Percentiles rank a stretch among this genome's conserved stretches.
These are phyloP conservation scores for Fratercula arctica DNA, from an alignment of 2,797 vertebrate species.

Conservation along the genomic window DNA sequence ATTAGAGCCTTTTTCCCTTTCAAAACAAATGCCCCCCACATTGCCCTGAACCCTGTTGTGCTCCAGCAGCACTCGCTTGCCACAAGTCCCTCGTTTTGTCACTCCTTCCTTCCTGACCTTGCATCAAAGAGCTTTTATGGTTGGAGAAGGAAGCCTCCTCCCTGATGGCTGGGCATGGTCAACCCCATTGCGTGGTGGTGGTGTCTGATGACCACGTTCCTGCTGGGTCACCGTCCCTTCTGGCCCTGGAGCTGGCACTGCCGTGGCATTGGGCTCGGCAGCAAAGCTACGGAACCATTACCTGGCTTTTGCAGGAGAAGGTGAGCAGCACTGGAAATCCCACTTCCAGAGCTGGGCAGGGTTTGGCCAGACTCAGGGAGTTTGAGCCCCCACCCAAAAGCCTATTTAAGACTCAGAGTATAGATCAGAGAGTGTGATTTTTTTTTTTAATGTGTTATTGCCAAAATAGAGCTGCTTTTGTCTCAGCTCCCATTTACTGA, in stretches of 20 bases:
- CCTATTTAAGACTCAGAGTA: neutral
- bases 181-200: neutral
- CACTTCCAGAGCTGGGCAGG: neutral
- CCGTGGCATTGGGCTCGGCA: accelerated
- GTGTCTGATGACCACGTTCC: neutral
- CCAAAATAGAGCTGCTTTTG: neutral
- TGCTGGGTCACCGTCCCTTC: neutral
- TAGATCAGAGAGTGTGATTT: neutral
- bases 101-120: neutral
- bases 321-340: neutral
- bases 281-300: accelerated
- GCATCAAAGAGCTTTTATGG: neutral
- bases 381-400: neutral
- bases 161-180: accelerated
- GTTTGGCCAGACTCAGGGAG: neutral
- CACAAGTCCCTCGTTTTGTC: neutral
- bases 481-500: neutral
- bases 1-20: constrained; percentile 10
- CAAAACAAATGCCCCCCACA: accelerated
- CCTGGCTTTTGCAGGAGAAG: neutral
- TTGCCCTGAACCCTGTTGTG: neutral
- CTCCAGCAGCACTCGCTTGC: neutral
- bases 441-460: neutral
- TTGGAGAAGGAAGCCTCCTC: neutral
- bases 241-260: neutral